Base-by-base conservation (phyloP, 2,113 vertebrate genomes). In the Calyptommatus sinebrachiatus region DNA sequence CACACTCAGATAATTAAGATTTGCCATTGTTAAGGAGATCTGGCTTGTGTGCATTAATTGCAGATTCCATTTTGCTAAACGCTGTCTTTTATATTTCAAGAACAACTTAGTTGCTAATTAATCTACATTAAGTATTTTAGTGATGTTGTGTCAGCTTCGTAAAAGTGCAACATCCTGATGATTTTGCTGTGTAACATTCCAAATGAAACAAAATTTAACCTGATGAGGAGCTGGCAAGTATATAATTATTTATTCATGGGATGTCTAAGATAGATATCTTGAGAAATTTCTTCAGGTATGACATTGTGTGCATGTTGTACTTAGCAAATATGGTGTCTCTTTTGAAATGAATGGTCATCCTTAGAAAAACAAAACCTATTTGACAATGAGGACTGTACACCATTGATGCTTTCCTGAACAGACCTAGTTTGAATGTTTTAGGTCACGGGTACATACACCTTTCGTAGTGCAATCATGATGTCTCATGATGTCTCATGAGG, bases 1-100 rank as follows among this genome's bases (percentile, higher is more conserved):
- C 57, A 53, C 60, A 73, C 50, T 22, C 65, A 79, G 69, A 84
- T 75, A 82, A 82, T 77, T 74, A 53, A 83, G 76, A 75, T 74
- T 83, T 77, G 67, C 65, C 35, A 67, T 77, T 20, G 57, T 81
- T 48, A 67, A 79, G 70, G 71, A 46, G 74, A 76, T 79, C 50
- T 35, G 28, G 46, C 67, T 85, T 74, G 21, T 57, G 21, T 1
- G 0, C 50, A 53, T 68, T 66, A 71, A 76, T 70, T 77, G 35
- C 78, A 14, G 11, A 26, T 83, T 84, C 83, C 41, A 68, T 22
- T 66, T 71, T 31, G 31, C 76, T 84, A 68, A 76, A 65, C 71
- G 76, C 29, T 2, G 6, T 41, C 57, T 57, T 71, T 67, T 83
- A 31, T 61, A 24, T 24, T 62, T 67, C 61, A 62, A 83, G 80